Evolutionary conservation across 1,140 invertebrate species (phyloP).

Genomic region (Orius insidiosus): DNA sequence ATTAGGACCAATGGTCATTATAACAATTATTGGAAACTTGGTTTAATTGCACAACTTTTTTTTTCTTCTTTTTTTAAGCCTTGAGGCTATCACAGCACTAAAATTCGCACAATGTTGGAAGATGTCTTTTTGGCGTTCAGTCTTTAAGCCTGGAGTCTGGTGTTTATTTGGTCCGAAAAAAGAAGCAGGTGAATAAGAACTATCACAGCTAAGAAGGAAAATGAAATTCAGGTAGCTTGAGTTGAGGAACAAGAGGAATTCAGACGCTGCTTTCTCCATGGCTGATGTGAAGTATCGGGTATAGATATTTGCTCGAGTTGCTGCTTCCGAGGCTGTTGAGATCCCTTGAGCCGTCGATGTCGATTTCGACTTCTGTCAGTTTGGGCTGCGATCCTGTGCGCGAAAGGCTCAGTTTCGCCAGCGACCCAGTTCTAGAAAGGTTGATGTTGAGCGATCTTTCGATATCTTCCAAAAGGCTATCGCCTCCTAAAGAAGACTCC

Average conservation of each 20-base stretch:
- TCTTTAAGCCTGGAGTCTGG: too few relatives aligned
- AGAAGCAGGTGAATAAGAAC: too few relatives aligned
- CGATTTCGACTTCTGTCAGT: slow-evolving; percentile 13
- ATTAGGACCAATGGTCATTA: too few relatives aligned
- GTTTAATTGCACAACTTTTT: too few relatives aligned
- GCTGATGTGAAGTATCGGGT: slow-evolving; percentile 17
- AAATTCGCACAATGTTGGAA: too few relatives aligned
- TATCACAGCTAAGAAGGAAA: too few relatives aligned
- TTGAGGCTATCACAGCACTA: too few relatives aligned
- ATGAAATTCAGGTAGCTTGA: too few relatives aligned
- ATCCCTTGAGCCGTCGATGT: background rate
- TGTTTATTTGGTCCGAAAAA: too few relatives aligned
- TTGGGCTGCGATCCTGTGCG: slow-evolving; percentile 3
- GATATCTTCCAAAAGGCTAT: slow-evolving; percentile 19
- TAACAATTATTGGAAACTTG: too few relatives aligned
- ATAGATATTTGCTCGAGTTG: slow-evolving; percentile 14
- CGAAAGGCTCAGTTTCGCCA: slow-evolving; percentile 5
- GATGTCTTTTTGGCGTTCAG: too few relatives aligned
- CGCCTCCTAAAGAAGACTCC: slow-evolving; percentile 9
- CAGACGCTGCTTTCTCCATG: slow-evolving; percentile 19
- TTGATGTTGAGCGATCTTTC: slow-evolving; percentile 16
- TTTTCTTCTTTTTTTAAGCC: too few relatives aligned
- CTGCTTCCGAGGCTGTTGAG: background rate
- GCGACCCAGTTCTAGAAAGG: slow-evolving; percentile 9
- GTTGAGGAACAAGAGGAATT: background rate